Base-by-base conservation (phyloP, 2,888 invertebrate genomes). In the Euphydryas editha region DNA sequence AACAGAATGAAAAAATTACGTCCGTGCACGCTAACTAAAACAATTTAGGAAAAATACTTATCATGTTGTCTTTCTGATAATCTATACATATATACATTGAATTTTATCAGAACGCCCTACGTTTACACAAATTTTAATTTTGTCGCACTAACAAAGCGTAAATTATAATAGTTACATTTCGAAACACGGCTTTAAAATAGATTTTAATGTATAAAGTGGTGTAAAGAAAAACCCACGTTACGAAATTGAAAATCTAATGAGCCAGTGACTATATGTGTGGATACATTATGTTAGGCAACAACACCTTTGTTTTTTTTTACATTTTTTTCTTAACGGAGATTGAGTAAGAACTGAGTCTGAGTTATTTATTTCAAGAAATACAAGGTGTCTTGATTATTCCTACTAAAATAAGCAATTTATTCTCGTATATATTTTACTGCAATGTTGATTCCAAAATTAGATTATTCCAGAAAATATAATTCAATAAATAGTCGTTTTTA, bases 341-440 rank as follows among this genome's bases (percentile, higher is more conserved):
- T 44, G 42, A 44, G 42, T 44, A 44, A 44, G 42, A 44, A 44
- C n/a, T n/a, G 2, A n/a, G 42, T 15, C n/a, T n/a, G n/a, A n/a
- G n/a, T n/a, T 39, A 39, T 39, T 6, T n/a, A n/a, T 44, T 44
- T 44, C 42, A n/a, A 44, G 42, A 44, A 44, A 44, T 44, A 42
- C 42, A 42, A 42, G 42, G 15, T 15, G 13, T n/a, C 42, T 42
- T 42, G 42, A 42, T 42, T 8, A 8, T 8, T 8, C 13, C 37
- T 15, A 42, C 42, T 42, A n/a, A 42, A 13, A 42, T 4, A n/a
- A n/a, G n/a, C 6, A 3, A 8, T 7, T 7, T 5, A 8, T 30
- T 30, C 30, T 30, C 30, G 8, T 7, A 7, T 30, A 5, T 5
- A 30, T 30, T 30, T 30, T 30, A 3, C 8, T 30, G n/a, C n/a